phyloP scores from a whole-genome alignment of 1,140 invertebrate species.

The Hesperophylax magnus region DNA sequence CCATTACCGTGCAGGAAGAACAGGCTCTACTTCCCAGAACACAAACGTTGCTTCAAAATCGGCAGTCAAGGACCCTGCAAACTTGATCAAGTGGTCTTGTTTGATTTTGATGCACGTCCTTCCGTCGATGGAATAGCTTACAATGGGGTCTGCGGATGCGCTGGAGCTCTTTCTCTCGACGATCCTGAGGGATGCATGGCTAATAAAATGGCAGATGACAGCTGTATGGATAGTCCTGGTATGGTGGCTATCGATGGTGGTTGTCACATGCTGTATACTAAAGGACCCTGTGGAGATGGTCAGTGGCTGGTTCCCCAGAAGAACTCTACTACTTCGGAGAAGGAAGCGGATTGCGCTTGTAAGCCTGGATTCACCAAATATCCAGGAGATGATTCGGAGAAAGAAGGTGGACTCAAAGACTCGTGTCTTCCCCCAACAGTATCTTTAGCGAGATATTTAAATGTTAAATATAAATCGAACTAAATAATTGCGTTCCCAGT shows the following conservation, averaged over 20 bases:
- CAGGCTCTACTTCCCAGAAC: conserved; percentile 80
- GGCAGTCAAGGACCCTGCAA: conserved; percentile 81
- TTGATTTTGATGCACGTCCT: conserved; percentile 81
- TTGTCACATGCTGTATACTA: conserved; percentile 81
- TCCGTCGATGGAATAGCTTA: conserved; percentile 86
- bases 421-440: conserved; percentile 69
- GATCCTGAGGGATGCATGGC: conserved; percentile 60
- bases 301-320: conserved; percentile 79
- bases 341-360: conserved; percentile 78
- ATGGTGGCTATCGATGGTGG: conserved; percentile 74
- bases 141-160: conserved; percentile 83
- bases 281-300: conserved; percentile 80
- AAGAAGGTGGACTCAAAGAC: conserved; percentile 51
- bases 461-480: conserved; percentile 60
- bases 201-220: conserved; percentile 57
- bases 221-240: conserved; percentile 65
- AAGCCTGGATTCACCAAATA: conserved; percentile 76
- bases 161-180: conserved; percentile 62
- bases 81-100: conserved; percentile 79
- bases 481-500: not conserved
- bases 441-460: conserved; percentile 72
- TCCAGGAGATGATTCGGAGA: conserved; percentile 56
- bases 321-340: conserved; percentile 60
- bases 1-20: conserved; percentile 80
- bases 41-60: conserved; percentile 81